Base-by-base conservation (phyloP, 30 jellyfish, hydroid and myxozoan genomes). In the Sanderia malayensis region DNA sequence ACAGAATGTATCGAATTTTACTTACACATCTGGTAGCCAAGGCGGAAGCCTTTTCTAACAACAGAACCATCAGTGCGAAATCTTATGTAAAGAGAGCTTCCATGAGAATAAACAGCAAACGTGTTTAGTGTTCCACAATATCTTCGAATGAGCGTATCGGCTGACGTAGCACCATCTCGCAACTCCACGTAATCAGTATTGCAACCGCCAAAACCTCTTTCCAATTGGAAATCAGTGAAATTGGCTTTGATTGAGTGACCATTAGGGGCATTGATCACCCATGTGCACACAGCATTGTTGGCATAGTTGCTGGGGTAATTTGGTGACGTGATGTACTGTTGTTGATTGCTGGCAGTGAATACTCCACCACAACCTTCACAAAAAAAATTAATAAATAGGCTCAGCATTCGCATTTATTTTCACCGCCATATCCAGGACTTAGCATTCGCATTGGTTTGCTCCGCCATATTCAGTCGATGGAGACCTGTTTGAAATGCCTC, bases 331-430 rank as follows among this genome's bases (percentile, higher is more conserved):
- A 82, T 63, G 82, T 70, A 72, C 29, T 71, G 87, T 23, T 32
- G 71, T n/a, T 73, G 44, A 31, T 29, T 18, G 21, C 82, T 15
- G 1, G 94, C 94, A n/a, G 82, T 73, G 44, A 62, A 52, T 32
- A 17, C 25, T n/a, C 82, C 86, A 20, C 86, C 86, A 49, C 94
- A 82, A 46, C 85, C 94, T 82, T 26, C n/a, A n/a, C n/a, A n/a
- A n/a, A n/a, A n/a, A n/a, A n/a, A n/a, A n/a, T n/a, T n/a, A n/a
- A n/a, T n/a, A n/a, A n/a, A n/a, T n/a, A n/a, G n/a, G n/a, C n/a
- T n/a, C n/a, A n/a, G n/a, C n/a, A n/a, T n/a, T n/a, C n/a, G n/a
- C n/a, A n/a, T n/a, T n/a, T n/a, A n/a, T n/a, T n/a, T n/a, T n/a
- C n/a, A n/a, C n/a, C n/a, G n/a, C n/a, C n/a, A n/a, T n/a, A n/a